These are phyloP conservation scores for Lasius fuliginosus DNA, from an alignment of 2,888 invertebrate genomes.

Conservation along the genomic window DNA sequence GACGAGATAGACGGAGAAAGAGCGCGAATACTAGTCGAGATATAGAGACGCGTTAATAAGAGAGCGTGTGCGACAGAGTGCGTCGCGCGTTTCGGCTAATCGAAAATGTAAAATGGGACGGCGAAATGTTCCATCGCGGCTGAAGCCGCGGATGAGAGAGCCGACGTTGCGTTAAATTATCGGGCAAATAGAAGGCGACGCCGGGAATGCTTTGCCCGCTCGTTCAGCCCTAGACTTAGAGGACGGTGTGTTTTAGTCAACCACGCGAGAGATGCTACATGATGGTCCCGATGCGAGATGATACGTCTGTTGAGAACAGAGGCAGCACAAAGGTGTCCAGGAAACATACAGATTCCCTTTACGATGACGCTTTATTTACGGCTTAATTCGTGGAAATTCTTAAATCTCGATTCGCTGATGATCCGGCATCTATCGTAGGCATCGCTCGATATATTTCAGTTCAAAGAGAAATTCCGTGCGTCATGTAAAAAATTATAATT, in stretches of 20 bases:
- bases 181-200: conserved; percentile 69
- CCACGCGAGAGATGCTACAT: conserved; percentile 30
- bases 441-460: not conserved
- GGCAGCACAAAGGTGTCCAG: conserved; percentile 44
- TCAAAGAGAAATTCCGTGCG: not conserved
- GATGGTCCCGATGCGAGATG: conserved; percentile 32
- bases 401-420: not conserved
- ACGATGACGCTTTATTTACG: conserved; percentile 39
- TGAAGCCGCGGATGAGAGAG: conserved; percentile 46
- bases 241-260: conserved; percentile 33
- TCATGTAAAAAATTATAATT: not conserved
- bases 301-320: conserved; percentile 33
- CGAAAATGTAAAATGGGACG: conserved; percentile 74
- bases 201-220: conserved; percentile 53
- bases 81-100: conserved; percentile 73
- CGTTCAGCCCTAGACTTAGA: conserved; percentile 37
- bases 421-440: not conserved
- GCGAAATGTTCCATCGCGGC: conserved; percentile 55
- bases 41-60: conserved; percentile 72
- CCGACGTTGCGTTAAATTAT: conserved; percentile 73
- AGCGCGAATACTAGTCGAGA: conserved; percentile 45
- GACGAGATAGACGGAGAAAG: not conserved
- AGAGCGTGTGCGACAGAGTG: conserved; percentile 53
- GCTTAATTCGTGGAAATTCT: conserved; percentile 32
- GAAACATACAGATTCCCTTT: conserved; percentile 16